These are phyloP conservation scores for Pterostichus madidus DNA, from an alignment of 2,888 invertebrate genomes.

Conservation along the genomic window DNA sequence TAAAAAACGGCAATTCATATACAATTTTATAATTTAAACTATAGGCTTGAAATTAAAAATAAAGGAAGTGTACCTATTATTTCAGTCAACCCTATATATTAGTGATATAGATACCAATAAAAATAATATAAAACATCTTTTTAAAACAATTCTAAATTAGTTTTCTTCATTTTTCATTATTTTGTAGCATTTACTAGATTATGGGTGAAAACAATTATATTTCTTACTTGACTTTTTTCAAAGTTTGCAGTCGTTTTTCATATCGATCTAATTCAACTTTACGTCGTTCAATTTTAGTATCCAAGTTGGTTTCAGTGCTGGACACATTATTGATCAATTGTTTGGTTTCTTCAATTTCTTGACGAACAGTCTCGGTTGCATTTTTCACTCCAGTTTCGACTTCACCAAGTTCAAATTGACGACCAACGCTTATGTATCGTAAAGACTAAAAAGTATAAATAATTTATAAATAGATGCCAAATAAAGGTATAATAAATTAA, in stretches of 20 bases:
- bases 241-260: constrained; percentile 93
- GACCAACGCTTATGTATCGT: constrained; percentile 88
- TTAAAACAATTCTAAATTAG: no score
- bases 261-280: constrained; percentile 94
- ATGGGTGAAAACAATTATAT: neutral
- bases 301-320: constrained; percentile 92
- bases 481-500: neutral
- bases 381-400: constrained; percentile 89
- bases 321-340: constrained; percentile 91
- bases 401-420: constrained; percentile 89
- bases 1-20: no score
- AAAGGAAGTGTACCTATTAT: no score
- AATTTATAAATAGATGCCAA: neutral
- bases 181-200: no score
- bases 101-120: no score
- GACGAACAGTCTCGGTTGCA: constrained; percentile 84
- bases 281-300: constrained; percentile 94
- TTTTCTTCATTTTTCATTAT: no score
- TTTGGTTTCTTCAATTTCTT: constrained; percentile 86
- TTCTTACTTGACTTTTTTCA: constrained; percentile 93
- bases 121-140: no score
- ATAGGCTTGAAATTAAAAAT: no score
- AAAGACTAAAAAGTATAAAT: constrained; percentile 79
- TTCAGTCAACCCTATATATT: no score
- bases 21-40: no score